Conservation (phyloP, 2,797 vertebrate species). For the Myiotriccus ornatus region DNA sequence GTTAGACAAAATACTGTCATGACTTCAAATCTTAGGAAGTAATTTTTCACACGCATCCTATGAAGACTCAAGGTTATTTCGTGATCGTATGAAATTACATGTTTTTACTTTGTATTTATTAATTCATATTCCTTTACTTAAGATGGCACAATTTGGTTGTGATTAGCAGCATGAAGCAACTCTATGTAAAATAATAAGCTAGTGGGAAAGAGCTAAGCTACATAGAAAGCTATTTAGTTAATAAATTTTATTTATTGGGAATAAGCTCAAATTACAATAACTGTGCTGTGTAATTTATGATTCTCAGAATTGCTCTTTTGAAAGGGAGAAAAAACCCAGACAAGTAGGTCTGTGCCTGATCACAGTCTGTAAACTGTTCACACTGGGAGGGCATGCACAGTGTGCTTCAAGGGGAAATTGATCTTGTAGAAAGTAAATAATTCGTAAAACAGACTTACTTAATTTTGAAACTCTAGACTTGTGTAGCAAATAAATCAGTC, state of each 20-base stretch:
- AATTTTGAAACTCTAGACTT: constrained; percentile 55
- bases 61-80: neutral
- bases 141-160: neutral
- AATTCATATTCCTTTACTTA: neutral
- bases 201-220: neutral
- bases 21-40: neutral
- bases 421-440: constrained; percentile 64
- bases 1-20: neutral
- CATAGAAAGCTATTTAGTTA: constrained; percentile 19
- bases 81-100: neutral
- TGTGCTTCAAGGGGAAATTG: constrained; percentile 50
- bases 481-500: neutral
- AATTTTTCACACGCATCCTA: neutral
- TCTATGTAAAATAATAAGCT: neutral
- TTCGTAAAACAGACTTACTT: constrained; percentile 60
- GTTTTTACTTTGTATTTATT: neutral
- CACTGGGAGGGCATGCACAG: constrained; percentile 47
- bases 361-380: constrained; percentile 31
- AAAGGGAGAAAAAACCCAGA: constrained; percentile 18
- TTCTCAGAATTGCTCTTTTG: constrained; percentile 64
- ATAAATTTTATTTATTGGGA: constrained; percentile 61
- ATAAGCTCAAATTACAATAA: constrained; percentile 58
- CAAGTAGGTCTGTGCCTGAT: constrained; percentile 34
- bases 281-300: constrained; percentile 67
- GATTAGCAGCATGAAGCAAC: neutral